Base-by-base conservation (phyloP, 2,797 vertebrate genomes). In the Melanitta fusca region DNA sequence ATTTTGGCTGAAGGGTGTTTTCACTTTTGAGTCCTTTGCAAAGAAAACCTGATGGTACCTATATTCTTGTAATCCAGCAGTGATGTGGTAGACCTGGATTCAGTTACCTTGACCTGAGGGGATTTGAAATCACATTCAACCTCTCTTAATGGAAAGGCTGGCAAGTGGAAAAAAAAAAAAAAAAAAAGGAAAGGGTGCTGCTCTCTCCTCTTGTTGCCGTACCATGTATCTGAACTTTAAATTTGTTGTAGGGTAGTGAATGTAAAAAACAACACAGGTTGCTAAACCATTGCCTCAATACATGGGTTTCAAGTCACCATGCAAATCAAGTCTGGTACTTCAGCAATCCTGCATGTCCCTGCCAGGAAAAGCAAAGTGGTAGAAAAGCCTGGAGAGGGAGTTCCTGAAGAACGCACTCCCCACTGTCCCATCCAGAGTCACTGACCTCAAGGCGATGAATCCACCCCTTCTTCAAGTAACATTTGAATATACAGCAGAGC, bases 351-450 rank as follows among this genome's bases (percentile, higher is more conserved):
- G 4, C 22, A 4, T 62, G 28, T 2, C 27, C 8, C 15, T 64
- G 20, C 11, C 32, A 77, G 32, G 16, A 28, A 89, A 89, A 77
- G 12, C 2, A n/a, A 47, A 43, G 20, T 4, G 15, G 56, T 13
- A 18, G 53, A 45, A 81, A 57, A 92, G 39, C 2, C 17, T 49
- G 6, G 34, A 64, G 34, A 77, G 3, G 6, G 24, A 51, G 4
- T 2, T n/a, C 3, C 10, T n/a, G 72, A 43, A 83, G 53, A 64
- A 53, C 0, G 0, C 11, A 7, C 3, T 11, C 51, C 51, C 51
- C 25, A 27, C 51, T 53, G 51, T 53, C 51, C 51, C 13, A 30
- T 73, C 30, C 68, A 38, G 39, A 71, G 36, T 36, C n/a, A 18
- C 9, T 72, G 20, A 18, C 27, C 34, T 56, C 25, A 10, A 28